Conservation (phyloP, 2,113 vertebrate genomes). For the Ammodytes marinus region DNA sequence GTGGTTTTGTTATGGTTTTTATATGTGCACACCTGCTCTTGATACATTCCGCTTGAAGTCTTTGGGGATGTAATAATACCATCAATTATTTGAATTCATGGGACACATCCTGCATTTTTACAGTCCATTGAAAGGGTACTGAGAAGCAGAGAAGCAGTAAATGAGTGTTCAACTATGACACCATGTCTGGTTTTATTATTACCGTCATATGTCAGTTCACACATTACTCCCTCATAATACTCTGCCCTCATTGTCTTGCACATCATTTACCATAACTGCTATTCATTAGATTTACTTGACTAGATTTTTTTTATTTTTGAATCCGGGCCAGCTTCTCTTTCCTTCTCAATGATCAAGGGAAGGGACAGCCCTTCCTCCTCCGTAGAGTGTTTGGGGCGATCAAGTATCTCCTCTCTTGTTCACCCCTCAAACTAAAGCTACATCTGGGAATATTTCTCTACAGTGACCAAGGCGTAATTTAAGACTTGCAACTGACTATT, state of each 20-base stretch:
- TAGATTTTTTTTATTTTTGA: conserved; percentile 30
- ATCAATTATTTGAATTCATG: conserved; percentile 68
- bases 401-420: conserved; percentile 56
- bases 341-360: conserved; percentile 37
- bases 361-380: conserved; percentile 38
- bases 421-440: conserved; percentile 57
- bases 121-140: conserved; percentile 60
- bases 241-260: conserved; percentile 40
- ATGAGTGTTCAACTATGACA: conserved; percentile 66
- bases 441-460: conserved; percentile 67
- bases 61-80: conserved; percentile 70
- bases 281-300: conserved; percentile 13
- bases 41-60: conserved; percentile 61
- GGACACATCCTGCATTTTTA: conserved; percentile 69
- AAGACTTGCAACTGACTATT: conserved; percentile 63
- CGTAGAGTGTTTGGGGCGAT: conserved; percentile 44
- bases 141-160: conserved; percentile 65
- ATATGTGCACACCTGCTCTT: conserved; percentile 72
- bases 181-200: conserved; percentile 77
- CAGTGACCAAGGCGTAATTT: conserved; percentile 67
- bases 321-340: conserved; percentile 34
- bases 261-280: conserved; percentile 42
- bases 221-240: conserved; percentile 56
- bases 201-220: conserved; percentile 64
- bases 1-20: conserved; percentile 56